phyloP scores from a whole-genome alignment of 2,888 invertebrate genomes.

The Cephus pulcher region DNA sequence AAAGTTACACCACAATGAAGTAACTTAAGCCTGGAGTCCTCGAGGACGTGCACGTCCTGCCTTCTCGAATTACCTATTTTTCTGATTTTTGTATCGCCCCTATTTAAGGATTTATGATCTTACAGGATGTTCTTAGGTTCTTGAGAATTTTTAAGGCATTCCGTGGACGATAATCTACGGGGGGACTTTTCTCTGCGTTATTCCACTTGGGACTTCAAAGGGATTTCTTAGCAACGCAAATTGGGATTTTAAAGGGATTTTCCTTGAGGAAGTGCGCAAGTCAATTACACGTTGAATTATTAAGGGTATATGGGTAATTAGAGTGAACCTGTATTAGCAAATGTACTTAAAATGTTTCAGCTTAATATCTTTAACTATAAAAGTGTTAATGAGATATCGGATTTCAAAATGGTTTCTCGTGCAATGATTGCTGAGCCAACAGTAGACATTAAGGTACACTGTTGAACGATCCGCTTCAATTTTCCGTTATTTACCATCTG shows the following conservation, averaged over 20 bases:
- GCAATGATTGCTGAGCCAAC: neutral
- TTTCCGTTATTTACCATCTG: neutral
- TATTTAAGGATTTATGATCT: neutral
- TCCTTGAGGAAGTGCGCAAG: neutral
- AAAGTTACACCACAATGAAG: slow-evolving; percentile 51
- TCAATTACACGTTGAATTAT: neutral
- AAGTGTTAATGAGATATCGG: neutral
- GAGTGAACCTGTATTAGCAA: no score
- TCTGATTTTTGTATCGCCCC: neutral
- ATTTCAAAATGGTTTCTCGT: neutral
- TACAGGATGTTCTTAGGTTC: neutral
- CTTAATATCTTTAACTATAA: neutral
- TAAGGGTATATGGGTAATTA: no score
- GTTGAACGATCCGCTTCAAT: neutral
- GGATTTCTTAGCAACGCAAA: neutral
- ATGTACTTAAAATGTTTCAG: neutral
- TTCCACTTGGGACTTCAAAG: no score
- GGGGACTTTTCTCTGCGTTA: neutral
- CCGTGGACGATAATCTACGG: neutral
- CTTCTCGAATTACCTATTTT: neutral
- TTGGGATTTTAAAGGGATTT: neutral
- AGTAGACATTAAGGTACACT: neutral
- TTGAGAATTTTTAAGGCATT: neutral
- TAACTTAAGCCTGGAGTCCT: slow-evolving; percentile 36
- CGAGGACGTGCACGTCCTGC: neutral